Base-by-base conservation (phyloP, 2,113 vertebrate species). In the Hylia prasina region DNA sequence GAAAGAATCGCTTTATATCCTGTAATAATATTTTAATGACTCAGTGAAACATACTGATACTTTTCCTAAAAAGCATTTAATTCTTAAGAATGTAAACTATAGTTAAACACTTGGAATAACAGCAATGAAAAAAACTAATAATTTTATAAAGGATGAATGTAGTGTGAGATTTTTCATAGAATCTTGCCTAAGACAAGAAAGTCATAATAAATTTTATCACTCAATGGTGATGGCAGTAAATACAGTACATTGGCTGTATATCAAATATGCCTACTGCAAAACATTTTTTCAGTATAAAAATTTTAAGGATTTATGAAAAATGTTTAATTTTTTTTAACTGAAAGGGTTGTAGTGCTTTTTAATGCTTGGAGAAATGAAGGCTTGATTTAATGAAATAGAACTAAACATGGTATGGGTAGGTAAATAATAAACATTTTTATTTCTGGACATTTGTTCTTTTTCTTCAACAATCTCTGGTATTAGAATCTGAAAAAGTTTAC, bases 251-350 rank as follows among this genome's bases (percentile, higher is more conserved):
- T 85, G 21, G 37, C 53, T 82, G 44, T 72, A 78, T 28, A 15
- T 70, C 45, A 82, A 27, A 54, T 76, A 57, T 31, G 5, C 75
- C 39, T 87, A 91, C 73, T 40, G 20, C 77, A 96, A 50, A 93
- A 33, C 9, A 88, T 70, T 93, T 78, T 75, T 90, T 70, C 53
- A 48, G 25, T 42, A 15, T 19, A 88, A 39, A 37, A 96, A 93
- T 84, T 96, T 92, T 91, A 94, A 97, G n/a, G 47, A 89, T 96
- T 96, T 96, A 85, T 9, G 70, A 87, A 61, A 28, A 47, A 45
- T 70, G 20, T 54, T 61, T 53, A 8, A 57, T 61, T 88, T 82
- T 72, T 90, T 96, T 87, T 22, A 72, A 91, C 65, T 42, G 47
- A 63, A 79, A 42, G 5, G 2, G 6, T 92, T 87, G 35, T 66